phyloP scores from a whole-genome alignment of 1,140 invertebrate species.

The Drosophila lacertosa region DNA sequence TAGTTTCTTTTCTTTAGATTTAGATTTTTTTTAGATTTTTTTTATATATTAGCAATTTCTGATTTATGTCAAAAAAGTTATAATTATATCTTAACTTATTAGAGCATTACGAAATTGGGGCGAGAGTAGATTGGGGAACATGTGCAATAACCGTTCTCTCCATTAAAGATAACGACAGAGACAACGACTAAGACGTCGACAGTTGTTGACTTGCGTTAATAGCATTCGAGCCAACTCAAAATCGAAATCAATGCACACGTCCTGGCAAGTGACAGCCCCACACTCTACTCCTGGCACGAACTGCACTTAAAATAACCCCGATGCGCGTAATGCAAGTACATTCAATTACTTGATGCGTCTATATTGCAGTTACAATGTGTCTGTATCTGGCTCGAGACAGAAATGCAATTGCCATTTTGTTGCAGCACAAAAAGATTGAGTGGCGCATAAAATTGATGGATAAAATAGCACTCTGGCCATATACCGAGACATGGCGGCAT shows the following conservation, averaged over 20 bases:
- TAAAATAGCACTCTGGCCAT: conserved; percentile 60
- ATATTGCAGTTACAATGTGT: conserved; percentile 68
- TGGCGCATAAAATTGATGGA: conserved; percentile 70
- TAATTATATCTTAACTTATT: too few relatives aligned
- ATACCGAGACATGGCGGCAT: conserved; percentile 27
- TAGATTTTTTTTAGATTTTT: too few relatives aligned
- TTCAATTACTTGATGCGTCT: conserved; percentile 79
- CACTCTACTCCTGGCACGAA: background rate
- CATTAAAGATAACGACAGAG: conserved; percentile 25
- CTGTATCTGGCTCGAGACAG: conserved; percentile 20
- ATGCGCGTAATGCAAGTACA: conserved; percentile 60
- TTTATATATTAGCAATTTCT: too few relatives aligned
- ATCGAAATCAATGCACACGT: conserved; percentile 55
- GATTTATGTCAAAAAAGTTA: too few relatives aligned
- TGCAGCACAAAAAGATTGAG: conserved; percentile 60
- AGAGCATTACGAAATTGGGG: background rate
- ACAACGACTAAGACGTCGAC: conserved; percentile 22
- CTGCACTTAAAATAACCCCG: conserved; percentile 6
- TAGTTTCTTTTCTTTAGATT: background rate
- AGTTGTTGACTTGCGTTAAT: conserved; percentile 73
- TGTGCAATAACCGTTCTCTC: conserved; percentile 2
- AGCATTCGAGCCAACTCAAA: conserved; percentile 63
- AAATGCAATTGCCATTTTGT: conserved; percentile 76
- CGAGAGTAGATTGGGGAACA: conserved; percentile 11
- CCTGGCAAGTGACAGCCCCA: background rate